Evolutionary conservation across 2,888 invertebrate genomes (phyloP), one percentile per base, ranked within the genome.

Genomic region (Phaedon cochleariae): DNA sequence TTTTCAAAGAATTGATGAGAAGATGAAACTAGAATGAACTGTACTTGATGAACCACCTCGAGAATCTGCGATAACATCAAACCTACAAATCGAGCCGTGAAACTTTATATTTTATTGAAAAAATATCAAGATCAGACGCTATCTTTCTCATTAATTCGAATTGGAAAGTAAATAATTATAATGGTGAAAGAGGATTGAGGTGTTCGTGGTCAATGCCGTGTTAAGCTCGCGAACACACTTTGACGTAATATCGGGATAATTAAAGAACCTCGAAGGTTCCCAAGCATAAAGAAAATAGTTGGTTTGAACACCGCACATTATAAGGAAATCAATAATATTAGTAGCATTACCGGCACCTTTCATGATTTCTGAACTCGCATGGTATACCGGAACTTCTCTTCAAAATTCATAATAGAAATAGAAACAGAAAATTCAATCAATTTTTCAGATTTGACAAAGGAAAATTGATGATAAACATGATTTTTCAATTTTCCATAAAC

Each of bases 131-230:
- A 45, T 52, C 20, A 10, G 26, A 29, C 10, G 37, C 31, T 59
- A 18, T 31, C 22, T 48, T 31, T 7, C 21, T 48, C n/a, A 31
- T 29, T 46, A 17, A 37, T 2, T 20, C 21, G 46, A 18, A 57
- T 54, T 64, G 31, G 64, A 64, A 64, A 64, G 64, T 60, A 49
- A 49, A 45, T 64, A 59, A 59, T 64, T 31, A 59, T 21, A 18
- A 59, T 59, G 34, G 26, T 26, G 26, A 57, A 45, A 22, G 7
- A 22, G 37, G 15, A 20, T 20, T 2, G 22, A 55, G 17, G 26
- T 18, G 45, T 46, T 41, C 22, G 26, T 10, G 57, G 17, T 46
- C 15, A 57, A 26, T 6, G 21, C 26, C 6, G 45, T 26, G 20
- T 34, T 34, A 54, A 18, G 7, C 20, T 31, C 10, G 12, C n/a